Percentiles rank a stretch among this genome's conserved stretches.
phyloP scores from a whole-genome alignment of 1,140 invertebrate genomes.

The Eciton burchellii region DNA sequence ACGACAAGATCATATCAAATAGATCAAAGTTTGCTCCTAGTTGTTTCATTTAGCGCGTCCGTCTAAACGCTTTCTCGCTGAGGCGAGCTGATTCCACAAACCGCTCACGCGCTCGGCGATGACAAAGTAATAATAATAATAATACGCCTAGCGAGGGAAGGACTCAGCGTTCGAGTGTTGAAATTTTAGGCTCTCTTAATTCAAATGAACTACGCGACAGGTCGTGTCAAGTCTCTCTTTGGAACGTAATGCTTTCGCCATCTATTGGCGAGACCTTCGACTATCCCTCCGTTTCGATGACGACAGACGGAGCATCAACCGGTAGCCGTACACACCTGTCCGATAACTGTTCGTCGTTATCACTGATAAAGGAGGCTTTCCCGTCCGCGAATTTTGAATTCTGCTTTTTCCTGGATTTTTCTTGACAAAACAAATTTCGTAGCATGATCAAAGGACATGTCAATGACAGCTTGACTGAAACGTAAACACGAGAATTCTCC shows the following conservation, averaged over 20 bases:
- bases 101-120: too few relatives aligned
- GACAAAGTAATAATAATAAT: too few relatives aligned
- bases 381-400: background rate
- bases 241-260: slow-evolving; percentile 49
- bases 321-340: slow-evolving; percentile 23
- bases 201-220: background rate
- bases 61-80: too few relatives aligned
- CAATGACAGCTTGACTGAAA: background rate
- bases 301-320: slow-evolving; percentile 32
- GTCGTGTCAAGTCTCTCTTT: background rate
- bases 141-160: too few relatives aligned
- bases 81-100: too few relatives aligned
- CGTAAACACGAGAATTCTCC: background rate
- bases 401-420: background rate
- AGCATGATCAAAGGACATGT: background rate
- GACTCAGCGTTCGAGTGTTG: too few relatives aligned
- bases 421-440: background rate
- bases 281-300: slow-evolving; percentile 31
- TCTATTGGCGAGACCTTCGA: slow-evolving; percentile 46
- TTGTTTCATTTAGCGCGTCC: too few relatives aligned
- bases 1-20: background rate
- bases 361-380: background rate
- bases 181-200: too few relatives aligned
- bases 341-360: slow-evolving; percentile 14
- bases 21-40: too few relatives aligned